Base-by-base conservation (phyloP, 2,888 invertebrate species). In the Scrobipalpa costella region DNA sequence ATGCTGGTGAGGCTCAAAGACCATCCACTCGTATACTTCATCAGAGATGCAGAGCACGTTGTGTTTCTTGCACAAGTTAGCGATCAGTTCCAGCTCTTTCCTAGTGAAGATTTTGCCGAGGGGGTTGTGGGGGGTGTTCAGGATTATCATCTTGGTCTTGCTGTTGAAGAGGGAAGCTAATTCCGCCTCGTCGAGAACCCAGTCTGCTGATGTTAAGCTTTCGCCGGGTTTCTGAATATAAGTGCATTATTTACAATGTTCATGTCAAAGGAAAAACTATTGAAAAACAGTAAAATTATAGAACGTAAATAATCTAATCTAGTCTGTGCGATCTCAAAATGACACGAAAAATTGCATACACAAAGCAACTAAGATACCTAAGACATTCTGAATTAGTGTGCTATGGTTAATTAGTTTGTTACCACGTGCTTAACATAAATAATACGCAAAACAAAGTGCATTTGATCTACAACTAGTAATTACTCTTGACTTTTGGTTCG, bases 71-170 rank as follows among this genome's bases (percentile, higher is more conserved):
- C 98, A 99, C 64, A 99, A 88, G 70, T 95, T 92, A 0, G 98
- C 98, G 70, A 99, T 96, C 68, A 93, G 79, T 71, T 94, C 90
- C 69, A 97, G 80, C 82, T 98, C 97, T 13, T 52, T 84, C 40
- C 78, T 70, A 0, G 52, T 61, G 9, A 52, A 52, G 19, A 98
- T 87, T 90, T 99, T 99, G 55, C 99, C 99, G 0, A 98, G 85
- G 0, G 99, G 99, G 88, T 99, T 99, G 85, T 99, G 97, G 0
- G 99, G 99, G 0, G 98, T 99, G 86, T 99, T 99, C n/a, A 99
- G 73, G 63, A 99, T 96, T 1, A 99, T 95, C 84, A 96, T 95
- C 92, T 99, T 99, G 0, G 99, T 99, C 81, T 96, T 97, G 1
- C 89, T 79, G 72, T 94, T 98, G 84, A 99, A 99, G 8, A 97